phyloP scores from a whole-genome alignment of 53 echinoderm and acorn worm genomes.

The Luidia sarsii region DNA sequence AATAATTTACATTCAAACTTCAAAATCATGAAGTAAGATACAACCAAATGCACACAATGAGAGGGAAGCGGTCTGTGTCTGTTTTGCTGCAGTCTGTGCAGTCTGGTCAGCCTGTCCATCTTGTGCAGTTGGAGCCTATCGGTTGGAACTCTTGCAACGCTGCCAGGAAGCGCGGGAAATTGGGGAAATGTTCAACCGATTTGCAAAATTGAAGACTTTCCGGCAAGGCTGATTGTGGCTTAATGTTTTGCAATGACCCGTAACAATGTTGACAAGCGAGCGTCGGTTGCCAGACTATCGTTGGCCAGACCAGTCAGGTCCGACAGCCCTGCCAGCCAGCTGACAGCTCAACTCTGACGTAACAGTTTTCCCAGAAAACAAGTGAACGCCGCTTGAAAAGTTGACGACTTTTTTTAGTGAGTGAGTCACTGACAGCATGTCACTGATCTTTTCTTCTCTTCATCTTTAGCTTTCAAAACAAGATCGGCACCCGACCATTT shows the following conservation, averaged over 20 bases:
- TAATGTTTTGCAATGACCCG: constrained; percentile 52
- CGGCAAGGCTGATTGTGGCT: constrained; percentile 31
- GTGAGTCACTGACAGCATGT: no score
- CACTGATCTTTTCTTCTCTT: no score
- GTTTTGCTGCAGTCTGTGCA: no score
- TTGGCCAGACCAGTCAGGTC: constrained; percentile 12
- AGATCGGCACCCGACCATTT: no score
- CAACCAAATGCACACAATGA: no score
- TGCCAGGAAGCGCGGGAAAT: constrained; percentile 47
- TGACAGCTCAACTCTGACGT: neutral
- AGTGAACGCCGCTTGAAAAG: no score
- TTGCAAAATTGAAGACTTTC: constrained; percentile 48
- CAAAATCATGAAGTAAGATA: no score
- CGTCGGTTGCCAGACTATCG: neutral
- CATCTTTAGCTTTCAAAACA: neutral
- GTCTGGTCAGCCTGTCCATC: no score
- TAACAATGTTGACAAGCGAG: constrained; percentile 47
- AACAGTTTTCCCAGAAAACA: neutral
- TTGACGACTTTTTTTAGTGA: no score
- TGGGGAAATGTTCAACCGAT: constrained; percentile 56
- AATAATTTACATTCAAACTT: no score
- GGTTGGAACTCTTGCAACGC: neutral
- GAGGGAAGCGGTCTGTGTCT: no score
- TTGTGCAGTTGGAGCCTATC: neutral
- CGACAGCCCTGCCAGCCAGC: neutral